Evolutionary conservation across 2,113 vertebrate genomes (phyloP), one percentile per base, ranked within the genome.

Genomic region (Triplophysa dalaica): DNA sequence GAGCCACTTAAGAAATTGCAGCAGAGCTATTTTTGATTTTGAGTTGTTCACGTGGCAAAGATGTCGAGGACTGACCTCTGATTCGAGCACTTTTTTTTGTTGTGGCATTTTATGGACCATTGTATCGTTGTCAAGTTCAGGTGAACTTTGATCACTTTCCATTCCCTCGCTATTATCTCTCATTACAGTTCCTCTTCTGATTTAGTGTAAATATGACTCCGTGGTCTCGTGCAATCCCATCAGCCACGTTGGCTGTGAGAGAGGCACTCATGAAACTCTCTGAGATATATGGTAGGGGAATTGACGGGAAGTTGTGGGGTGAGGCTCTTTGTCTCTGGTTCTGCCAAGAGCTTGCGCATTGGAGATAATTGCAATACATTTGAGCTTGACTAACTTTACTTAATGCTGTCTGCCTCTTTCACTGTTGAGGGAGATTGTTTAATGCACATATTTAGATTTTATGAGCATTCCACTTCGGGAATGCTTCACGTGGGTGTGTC

Each of bases 101-200:
- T 48, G 72, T 61, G 52, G 52, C 52, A 56, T 19, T 62, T 62
- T 43, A 17, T 48, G n/a, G 17, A n/a, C 3, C 69, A 56, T 81
- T 1, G 12, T 79, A 85, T 77, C 69, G 17, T 6, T 24, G 9
- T 82, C 68, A 64, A 86, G 85, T 90, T 89, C 88, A 89, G 83
- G 64, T 75, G 86, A 91, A 91, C 90, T 90, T 92, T 91, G 88
- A 50, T 87, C 87, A 79, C 41, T 80, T 74, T 77, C 22, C 54
- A 80, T 66, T 76, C 78, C 33, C 75, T 83, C 84, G 77, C 82
- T 79, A 81, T 74, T 88, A 87, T 89, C 77, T 79, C 70, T 86
- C 84, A 84, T 85, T 82, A 87, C 87, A 88, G 58, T 63, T 77
- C 75, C 80, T 77, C 24, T 72, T 58, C 21, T 22, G 52, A 43